Percentiles rank a stretch among this genome's conserved stretches.
phyloP scores from a whole-genome alignment of 2,797 vertebrate species.

The Apogon talboti region DNA sequence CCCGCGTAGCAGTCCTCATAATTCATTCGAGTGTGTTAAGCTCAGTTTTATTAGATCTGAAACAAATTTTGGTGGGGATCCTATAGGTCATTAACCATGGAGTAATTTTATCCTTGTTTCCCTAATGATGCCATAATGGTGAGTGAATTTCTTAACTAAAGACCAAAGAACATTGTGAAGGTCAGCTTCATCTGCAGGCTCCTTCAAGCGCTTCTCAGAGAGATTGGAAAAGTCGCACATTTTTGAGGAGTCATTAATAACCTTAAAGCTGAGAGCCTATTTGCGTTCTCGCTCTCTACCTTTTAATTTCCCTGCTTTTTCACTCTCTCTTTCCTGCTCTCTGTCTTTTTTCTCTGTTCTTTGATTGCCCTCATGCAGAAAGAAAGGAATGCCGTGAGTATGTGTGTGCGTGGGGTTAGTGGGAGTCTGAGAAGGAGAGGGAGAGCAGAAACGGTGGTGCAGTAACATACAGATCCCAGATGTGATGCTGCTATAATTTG shows the following conservation, averaged over 20 bases:
- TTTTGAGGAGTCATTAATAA: slow-evolving; percentile 99
- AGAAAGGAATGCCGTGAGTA: slow-evolving; percentile 81
- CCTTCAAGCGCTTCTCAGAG: slow-evolving; percentile 99
- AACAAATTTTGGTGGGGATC: slow-evolving; percentile 99
- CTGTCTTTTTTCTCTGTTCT: slow-evolving; percentile 41
- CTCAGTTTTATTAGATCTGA: slow-evolving; percentile 99
- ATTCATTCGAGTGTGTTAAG: slow-evolving; percentile 99
- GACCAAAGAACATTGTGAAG: slow-evolving; percentile 99
- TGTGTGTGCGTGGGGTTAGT: no score
- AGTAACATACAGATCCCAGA: slow-evolving; percentile 99
- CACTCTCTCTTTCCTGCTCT: slow-evolving; percentile 77
- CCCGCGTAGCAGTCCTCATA: slow-evolving; percentile 99
- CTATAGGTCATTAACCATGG: slow-evolving; percentile 99
- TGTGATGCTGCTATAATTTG: slow-evolving; percentile 99
- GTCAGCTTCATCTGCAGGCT: slow-evolving; percentile 99
- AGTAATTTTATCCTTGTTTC: slow-evolving; percentile 99
- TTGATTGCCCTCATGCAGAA: slow-evolving; percentile 79
- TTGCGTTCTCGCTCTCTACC: slow-evolving; percentile 99
- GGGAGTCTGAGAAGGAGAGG: slow-evolving; percentile 77
- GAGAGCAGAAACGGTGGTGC: slow-evolving; percentile 87
- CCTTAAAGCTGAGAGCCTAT: slow-evolving; percentile 99
- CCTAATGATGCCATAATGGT: slow-evolving; percentile 99
- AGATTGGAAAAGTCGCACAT: slow-evolving; percentile 99
- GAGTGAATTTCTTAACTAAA: slow-evolving; percentile 99
- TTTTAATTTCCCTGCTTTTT: slow-evolving; percentile 89